Percentiles rank a stretch among this genome's conserved stretches.
Conservation (phyloP, 1,140 invertebrate species). For the Lamellibrachia luymesi region DNA sequence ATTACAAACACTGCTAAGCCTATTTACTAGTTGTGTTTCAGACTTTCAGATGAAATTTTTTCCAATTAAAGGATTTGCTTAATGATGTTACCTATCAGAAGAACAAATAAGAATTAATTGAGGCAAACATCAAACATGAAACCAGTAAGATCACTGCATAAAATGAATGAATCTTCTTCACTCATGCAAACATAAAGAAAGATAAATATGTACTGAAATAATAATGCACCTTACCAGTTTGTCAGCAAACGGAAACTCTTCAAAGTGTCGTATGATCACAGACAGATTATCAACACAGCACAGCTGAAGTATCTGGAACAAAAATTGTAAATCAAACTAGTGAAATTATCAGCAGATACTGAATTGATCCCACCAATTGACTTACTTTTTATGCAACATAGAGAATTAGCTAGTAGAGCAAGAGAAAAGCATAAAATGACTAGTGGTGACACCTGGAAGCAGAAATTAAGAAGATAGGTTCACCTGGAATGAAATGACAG, state of each 20-base stretch:
- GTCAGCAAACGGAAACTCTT: constrained; percentile 48
- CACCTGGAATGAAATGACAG: too few relatives aligned
- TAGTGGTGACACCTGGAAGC: too few relatives aligned
- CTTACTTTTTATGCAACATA: too few relatives aligned
- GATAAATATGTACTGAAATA: constrained; percentile 14
- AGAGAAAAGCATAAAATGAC: too few relatives aligned
- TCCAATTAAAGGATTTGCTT: not conserved
- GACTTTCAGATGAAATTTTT: not conserved
- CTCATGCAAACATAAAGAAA: not conserved
- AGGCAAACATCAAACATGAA: not conserved
- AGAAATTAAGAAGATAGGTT: too few relatives aligned
- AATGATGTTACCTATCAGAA: not conserved
- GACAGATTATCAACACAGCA: constrained; percentile 60
- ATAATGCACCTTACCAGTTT: not conserved
- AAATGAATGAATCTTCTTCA: too few relatives aligned
- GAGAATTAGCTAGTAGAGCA: too few relatives aligned
- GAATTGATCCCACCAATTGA: not conserved
- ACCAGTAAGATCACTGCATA: not conserved
- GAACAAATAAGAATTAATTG: not conserved
- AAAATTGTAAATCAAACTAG: not conserved
- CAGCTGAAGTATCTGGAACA: constrained; percentile 56
- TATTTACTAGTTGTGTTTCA: not conserved
- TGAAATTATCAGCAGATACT: not conserved
- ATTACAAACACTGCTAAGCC: not conserved
- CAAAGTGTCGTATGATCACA: constrained; percentile 48